Conservation (phyloP, 1,140 invertebrate species). For the Drosophila melanica region DNA sequence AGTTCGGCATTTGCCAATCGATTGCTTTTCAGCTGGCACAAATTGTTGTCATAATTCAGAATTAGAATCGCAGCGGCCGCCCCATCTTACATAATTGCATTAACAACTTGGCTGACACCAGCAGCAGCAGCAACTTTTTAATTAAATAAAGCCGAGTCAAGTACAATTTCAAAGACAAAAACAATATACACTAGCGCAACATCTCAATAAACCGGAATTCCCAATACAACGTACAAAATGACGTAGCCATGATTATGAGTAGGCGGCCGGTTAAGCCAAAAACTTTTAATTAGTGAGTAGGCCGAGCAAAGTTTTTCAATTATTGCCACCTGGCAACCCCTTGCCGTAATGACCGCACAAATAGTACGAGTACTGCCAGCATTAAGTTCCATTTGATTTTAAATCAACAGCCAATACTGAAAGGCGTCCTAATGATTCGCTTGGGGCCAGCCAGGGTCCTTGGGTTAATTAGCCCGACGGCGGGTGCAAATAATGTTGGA, state of each 20-base stretch:
- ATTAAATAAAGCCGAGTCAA: slow-evolving; percentile 69
- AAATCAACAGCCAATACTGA: slow-evolving; percentile 73
- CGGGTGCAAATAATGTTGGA: slow-evolving; percentile 60
- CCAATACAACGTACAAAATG: slow-evolving; percentile 42
- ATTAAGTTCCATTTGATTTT: slow-evolving; percentile 67
- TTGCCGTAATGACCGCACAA: slow-evolving; percentile 39
- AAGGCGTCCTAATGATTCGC: slow-evolving; percentile 35
- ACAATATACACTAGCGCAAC: slow-evolving; percentile 11
- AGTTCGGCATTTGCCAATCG: slow-evolving; percentile 41
- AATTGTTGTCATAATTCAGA: slow-evolving; percentile 61
- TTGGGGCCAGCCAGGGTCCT: slow-evolving; percentile 23
- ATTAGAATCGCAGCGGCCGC: background rate
- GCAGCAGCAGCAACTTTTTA: slow-evolving; percentile 52
- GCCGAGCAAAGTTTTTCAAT: slow-evolving; percentile 76
- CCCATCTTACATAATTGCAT: slow-evolving; percentile 53
- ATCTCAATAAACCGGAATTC: slow-evolving; percentile 63
- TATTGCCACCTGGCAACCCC: slow-evolving; percentile 65
- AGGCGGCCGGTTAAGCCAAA: slow-evolving; percentile 33
- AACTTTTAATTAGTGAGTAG: slow-evolving; percentile 76
- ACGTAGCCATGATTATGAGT: slow-evolving; percentile 59
- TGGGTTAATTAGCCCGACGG: slow-evolving; percentile 56
- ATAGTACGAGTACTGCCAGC: slow-evolving; percentile 24
- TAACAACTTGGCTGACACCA: slow-evolving; percentile 56
- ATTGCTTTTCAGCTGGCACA: slow-evolving; percentile 40
- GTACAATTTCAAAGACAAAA: slow-evolving; percentile 13